These are phyloP conservation scores for Desmophyllum pertusum DNA, from an alignment of 92 coral and sea anemone genomes.

Conservation along the genomic window DNA sequence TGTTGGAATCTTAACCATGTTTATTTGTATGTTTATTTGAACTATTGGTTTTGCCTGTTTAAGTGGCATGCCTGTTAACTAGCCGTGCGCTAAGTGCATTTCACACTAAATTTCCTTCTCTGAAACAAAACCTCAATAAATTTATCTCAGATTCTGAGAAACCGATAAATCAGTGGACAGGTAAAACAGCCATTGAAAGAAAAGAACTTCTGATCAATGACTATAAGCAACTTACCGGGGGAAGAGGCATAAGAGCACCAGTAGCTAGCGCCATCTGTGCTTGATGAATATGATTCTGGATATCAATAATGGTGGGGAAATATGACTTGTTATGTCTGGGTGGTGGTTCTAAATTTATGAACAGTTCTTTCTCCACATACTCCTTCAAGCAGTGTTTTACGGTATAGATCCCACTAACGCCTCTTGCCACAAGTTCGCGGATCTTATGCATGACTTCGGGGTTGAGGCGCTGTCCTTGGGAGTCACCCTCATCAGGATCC, in stretches of 20 bases:
- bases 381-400: slow-evolving; percentile 96
- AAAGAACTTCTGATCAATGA: neutral
- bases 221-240: slow-evolving; percentile 79
- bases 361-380: slow-evolving; percentile 92
- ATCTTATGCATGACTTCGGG: slow-evolving; percentile 87
- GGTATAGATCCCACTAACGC: slow-evolving; percentile 88
- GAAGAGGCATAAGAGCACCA: slow-evolving; percentile 86
- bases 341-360: slow-evolving; percentile 72
- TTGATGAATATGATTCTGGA: slow-evolving; percentile 95
- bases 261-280: slow-evolving; percentile 91
- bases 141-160: too few relatives aligned
- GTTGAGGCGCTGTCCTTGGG: slow-evolving; percentile 86
- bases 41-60: too few relatives aligned
- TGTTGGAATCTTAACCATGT: too few relatives aligned
- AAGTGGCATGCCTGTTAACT: too few relatives aligned
- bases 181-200: neutral
- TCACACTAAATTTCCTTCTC: neutral
- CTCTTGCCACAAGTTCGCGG: slow-evolving; percentile 95
- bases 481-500: slow-evolving; percentile 58
- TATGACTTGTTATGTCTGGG: slow-evolving; percentile 95
- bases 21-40: too few relatives aligned
- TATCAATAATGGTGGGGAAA: slow-evolving; percentile 96
- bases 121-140: neutral
- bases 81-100: too few relatives aligned
- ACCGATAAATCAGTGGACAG: neutral